Evolutionary conservation across 64 coral and sea anemone genomes (phyloP), one percentile per base, ranked within the genome.

Genomic region (Dendronephthya gigantea): DNA sequence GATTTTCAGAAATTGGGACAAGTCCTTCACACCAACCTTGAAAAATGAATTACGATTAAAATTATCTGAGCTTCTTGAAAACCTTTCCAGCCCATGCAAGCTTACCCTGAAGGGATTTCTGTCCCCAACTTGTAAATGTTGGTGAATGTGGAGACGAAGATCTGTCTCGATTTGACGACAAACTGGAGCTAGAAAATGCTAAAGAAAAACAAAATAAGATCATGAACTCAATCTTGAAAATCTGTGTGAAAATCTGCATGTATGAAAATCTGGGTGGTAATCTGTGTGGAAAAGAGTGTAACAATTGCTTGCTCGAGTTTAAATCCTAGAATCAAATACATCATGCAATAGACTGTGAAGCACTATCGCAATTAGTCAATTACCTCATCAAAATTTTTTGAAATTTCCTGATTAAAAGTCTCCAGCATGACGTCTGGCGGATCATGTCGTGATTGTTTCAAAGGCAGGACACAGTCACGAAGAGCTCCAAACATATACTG

Each of bases 91-190:
- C 41, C 41, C 2, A 82, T 22, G 50, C 16, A 62, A 29, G 22
- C 35, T 1, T 83, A 97, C 94, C 92, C 93, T 97, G 68, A 97
- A 97, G 9, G 94, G 94, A 88, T 97, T 97, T 89, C 94, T 86
- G 74, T 97, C 94, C 29, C 93, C 94, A 30, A 97, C 45, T 68
- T 97, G 94, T 8, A 97, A 72, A 72, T 97, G 94, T 82, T 97
- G 94, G 51, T 97, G 94, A 34, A 97, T 97, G 51, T 97, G 94
- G 23, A 97, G 94, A 27, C 94, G 90, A 30, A 97, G 85, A 50
- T 97, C 94, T 17, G 94, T 97, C 74, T 97, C 94, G 49, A 97
- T 97, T 50, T 97, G 89, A 74, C 92, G 89, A 49, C 94, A 97
- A 9, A 97, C 83, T 27, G 89, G 94, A 25, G 88, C 90, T 4